These are phyloP conservation scores for Peromyscus californicus DNA, from an alignment of 2,113 vertebrate species.

Conservation along the genomic window DNA sequence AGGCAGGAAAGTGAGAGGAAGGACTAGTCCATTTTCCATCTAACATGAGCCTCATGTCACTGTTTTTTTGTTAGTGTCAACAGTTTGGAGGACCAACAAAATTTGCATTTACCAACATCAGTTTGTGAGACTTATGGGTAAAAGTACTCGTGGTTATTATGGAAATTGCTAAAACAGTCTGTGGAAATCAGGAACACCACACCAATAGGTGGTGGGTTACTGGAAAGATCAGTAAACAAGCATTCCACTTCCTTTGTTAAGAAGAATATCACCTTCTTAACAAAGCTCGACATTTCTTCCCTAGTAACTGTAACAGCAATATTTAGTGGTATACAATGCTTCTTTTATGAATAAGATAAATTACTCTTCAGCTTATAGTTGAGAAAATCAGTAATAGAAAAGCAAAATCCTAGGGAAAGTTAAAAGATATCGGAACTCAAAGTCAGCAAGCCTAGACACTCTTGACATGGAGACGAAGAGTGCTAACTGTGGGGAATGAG, in stretches of 20 bases:
- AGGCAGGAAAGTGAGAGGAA: not conserved
- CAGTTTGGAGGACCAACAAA: slow-evolving; percentile 17
- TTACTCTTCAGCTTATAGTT: not conserved
- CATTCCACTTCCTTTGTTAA: not conserved
- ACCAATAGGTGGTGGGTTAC: not conserved
- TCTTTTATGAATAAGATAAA: not conserved
- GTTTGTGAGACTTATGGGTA: not conserved
- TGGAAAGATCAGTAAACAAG: not conserved
- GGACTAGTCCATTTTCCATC: not conserved
- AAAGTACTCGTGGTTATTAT: slow-evolving; percentile 44
- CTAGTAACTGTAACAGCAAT: not conserved
- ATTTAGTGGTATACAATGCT: slow-evolving; percentile 25
- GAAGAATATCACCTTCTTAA: not conserved
- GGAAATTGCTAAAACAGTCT: not conserved
- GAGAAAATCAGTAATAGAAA: slow-evolving; percentile 4
- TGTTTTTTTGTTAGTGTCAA: not conserved
- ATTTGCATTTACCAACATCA: not conserved
- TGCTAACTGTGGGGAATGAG: not conserved
- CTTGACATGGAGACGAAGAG: not conserved
- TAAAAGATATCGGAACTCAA: not conserved
- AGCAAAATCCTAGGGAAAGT: not conserved
- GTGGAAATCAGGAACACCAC: not conserved
- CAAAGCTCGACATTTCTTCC: not conserved
- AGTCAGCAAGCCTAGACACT: not conserved
- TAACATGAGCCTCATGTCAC: not conserved